Evolutionary conservation across 2,113 vertebrate species (phyloP), one percentile per base, ranked within the genome.

Genomic region (Lates calcarifer): DNA sequence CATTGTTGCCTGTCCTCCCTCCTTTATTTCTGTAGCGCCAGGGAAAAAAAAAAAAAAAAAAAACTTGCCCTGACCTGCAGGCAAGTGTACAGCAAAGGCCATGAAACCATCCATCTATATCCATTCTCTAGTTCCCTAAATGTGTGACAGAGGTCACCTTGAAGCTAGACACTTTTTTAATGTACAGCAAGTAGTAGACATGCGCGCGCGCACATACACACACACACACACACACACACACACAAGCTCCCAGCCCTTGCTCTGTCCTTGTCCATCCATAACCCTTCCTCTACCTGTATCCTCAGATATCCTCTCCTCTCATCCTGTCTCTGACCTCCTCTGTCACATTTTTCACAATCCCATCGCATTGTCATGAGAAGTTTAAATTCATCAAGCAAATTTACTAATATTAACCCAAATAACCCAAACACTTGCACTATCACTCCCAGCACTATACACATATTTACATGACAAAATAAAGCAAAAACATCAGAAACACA

Each of bases 131-230:
- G 51, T 49, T 55, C 28, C 35, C 56, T 75, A 79, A 85, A 83
- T 57, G 55, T 83, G 79, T 78, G 82, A 79, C 82, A 83, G 63
- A 68, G 87, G 83, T 90, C 88, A 90, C 85, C 85, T 93, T 89
- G 55, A 29, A 78, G 49, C 77, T 22, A 75, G 77, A 77, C 79
- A 87, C 79, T 73, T 83, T 80, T 57, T 81, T 76, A 76, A 81
- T 77, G 83, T 67, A 77, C 76, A 85, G 53, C 74, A 41, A 66
- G 49, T 79, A 49, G 15, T 26, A 84, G 67, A 76, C 35, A 55
- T n/a, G n/a, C n/a, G n/a, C n/a, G n/a, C n/a, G n/a, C n/a, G n/a
- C 49, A 51, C 72, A 87, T 49, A 45, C 55, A 61, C 62, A 61
- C 62, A 84, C 47, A 62, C 61, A 39, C n/a, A 55, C 49, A 51